phyloP scores from a whole-genome alignment of 2,888 invertebrate species.

The Patella caerulea region DNA sequence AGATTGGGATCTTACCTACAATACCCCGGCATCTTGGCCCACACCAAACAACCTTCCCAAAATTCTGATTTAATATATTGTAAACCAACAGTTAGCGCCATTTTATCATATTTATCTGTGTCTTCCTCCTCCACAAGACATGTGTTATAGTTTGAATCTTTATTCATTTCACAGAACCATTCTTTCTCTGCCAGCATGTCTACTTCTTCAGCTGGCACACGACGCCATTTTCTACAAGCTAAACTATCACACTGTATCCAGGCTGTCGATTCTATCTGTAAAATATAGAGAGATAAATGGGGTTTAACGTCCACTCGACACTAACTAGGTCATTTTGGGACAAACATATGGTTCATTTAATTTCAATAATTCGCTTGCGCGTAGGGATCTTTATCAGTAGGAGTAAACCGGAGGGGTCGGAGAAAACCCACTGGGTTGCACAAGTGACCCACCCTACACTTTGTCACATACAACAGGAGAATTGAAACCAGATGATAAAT shows the following conservation, averaged over 20 bases:
- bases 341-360: too few species aligned
- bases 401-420: too few species aligned
- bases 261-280: constrained; percentile 50
- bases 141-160: constrained; percentile 44
- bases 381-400: too few species aligned
- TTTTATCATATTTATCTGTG: constrained; percentile 49
- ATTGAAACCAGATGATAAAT: too few species aligned
- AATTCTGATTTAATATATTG: constrained; percentile 57
- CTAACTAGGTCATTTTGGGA: too few species aligned
- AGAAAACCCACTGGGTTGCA: too few species aligned
- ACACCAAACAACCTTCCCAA: constrained; percentile 58
- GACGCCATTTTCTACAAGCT: constrained; percentile 64
- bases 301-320: background rate
- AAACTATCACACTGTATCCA: constrained; percentile 68
- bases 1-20: constrained; percentile 50
- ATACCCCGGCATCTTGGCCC: constrained; percentile 65
- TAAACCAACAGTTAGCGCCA: constrained; percentile 54
- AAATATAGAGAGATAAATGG: background rate
- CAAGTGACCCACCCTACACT: too few species aligned
- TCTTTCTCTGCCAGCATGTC: constrained; percentile 38
- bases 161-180: constrained; percentile 65
- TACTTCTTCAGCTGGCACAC: constrained; percentile 41
- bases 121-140: constrained; percentile 61
- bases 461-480: too few species aligned
- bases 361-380: too few species aligned